phyloP scores from a whole-genome alignment of 2,797 vertebrate genomes.

The Cheirogaleus major region DNA sequence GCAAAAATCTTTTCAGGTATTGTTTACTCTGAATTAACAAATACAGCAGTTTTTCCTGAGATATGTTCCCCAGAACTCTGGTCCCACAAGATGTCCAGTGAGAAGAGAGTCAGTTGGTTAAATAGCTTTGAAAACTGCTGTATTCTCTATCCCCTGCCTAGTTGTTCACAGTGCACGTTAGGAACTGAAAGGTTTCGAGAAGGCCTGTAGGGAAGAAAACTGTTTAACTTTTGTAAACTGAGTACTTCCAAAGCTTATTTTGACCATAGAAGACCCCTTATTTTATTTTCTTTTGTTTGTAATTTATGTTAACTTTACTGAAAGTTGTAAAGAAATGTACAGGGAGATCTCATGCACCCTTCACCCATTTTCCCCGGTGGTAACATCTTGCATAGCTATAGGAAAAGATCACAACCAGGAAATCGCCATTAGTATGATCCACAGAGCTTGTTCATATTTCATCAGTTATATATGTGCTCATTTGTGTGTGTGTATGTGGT shows the following conservation, averaged over 20 bases:
- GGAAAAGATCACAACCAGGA: not conserved
- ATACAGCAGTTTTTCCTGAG: slow-evolving; percentile 20
- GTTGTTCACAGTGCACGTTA: not conserved
- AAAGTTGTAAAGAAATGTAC: slow-evolving; percentile 22
- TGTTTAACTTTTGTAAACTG: slow-evolving; percentile 4
- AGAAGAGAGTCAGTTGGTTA: slow-evolving; percentile 36
- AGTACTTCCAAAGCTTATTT: not conserved
- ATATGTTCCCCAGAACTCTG: not conserved
- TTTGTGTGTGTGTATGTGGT: not conserved
- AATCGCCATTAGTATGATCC: slow-evolving; percentile 19
- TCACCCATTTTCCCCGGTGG: not conserved
- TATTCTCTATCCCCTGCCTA: not conserved
- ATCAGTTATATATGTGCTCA: not conserved
- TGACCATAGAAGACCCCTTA: not conserved
- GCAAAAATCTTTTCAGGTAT: slow-evolving; percentile 56
- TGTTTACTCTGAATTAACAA: slow-evolving; percentile 57
- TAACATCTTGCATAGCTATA: not conserved
- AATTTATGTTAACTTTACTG: slow-evolving; percentile 32
- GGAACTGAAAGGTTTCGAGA: slow-evolving; percentile 4
- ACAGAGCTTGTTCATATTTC: not conserved
- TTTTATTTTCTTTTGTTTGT: not conserved
- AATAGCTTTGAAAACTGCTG: not conserved
- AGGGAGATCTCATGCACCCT: not conserved
- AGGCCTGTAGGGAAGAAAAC: not conserved
- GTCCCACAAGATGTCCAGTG: not conserved